These are phyloP conservation scores for Pangasianodon gigas DNA, from an alignment of 2,113 vertebrate species.

Conservation along the genomic window DNA sequence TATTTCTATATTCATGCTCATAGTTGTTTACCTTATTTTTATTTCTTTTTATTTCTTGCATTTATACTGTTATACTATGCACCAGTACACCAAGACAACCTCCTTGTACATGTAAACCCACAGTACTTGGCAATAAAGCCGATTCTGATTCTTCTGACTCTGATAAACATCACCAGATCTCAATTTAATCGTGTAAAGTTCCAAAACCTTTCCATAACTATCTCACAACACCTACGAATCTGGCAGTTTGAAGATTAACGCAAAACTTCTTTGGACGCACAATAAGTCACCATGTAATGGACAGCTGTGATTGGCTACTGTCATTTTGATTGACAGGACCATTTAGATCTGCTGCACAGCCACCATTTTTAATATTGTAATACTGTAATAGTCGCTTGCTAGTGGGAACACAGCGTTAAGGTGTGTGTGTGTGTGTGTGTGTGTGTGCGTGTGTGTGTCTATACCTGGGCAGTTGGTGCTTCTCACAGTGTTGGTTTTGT, in stretches of 20 bases:
- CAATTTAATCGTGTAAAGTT: neutral
- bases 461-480: constrained; percentile 81
- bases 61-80: too few species aligned
- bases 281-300: neutral
- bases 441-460: constrained; percentile 16
- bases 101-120: too few species aligned
- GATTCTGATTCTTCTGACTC: too few species aligned
- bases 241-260: neutral
- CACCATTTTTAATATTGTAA: neutral
- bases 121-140: too few species aligned
- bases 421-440: constrained; percentile 16
- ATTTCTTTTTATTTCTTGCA: too few species aligned
- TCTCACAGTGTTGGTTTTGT: constrained; percentile 84
- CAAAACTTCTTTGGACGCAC: neutral
- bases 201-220: neutral
- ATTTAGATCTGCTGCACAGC: neutral
- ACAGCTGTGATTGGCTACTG: neutral
- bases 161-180: too few species aligned
- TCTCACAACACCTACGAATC: neutral
- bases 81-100: too few species aligned
- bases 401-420: neutral
- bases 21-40: too few species aligned
- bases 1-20: too few species aligned
- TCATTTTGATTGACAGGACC: neutral
- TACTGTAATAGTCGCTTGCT: neutral